A percentile compares a stretch with the other conserved stretches of the same genome.
Conservation (phyloP, 2,888 invertebrate genomes). For the Silvanus unidentatus region DNA sequence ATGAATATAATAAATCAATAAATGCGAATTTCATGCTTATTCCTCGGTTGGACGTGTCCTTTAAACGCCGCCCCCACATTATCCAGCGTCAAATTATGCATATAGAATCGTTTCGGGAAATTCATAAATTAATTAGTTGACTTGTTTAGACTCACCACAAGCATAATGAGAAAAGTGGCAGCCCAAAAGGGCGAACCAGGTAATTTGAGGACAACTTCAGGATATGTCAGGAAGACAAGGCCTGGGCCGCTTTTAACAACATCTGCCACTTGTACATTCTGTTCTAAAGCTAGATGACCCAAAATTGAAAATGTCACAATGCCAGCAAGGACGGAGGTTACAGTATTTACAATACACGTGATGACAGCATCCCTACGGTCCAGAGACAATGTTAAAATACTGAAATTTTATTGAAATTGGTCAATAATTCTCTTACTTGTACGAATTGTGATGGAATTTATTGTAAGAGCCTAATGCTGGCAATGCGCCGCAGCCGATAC, state of each 20-base stretch:
- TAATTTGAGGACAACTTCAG: conserved; percentile 66
- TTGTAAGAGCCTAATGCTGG: conserved; percentile 71
- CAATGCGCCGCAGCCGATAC: conserved; percentile 70
- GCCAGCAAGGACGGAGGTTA: conserved; percentile 67
- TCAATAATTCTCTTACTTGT: conserved; percentile 50
- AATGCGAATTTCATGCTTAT: no score
- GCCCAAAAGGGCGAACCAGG: conserved; percentile 68
- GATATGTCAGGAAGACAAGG: conserved; percentile 69
- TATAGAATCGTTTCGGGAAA: no score
- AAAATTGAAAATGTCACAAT: conserved; percentile 71
- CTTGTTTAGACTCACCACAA: conserved; percentile 47
- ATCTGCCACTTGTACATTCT: conserved; percentile 47
- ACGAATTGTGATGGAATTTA: conserved; percentile 70
- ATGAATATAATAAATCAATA: no score
- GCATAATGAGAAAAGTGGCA: conserved; percentile 67
- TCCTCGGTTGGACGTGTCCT: no score
- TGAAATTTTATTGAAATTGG: neutral
- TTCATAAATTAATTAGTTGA: neutral
- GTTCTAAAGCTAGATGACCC: conserved; percentile 60
- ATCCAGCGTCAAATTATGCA: no score
- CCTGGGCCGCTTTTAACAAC: conserved; percentile 63
- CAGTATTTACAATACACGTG: conserved; percentile 65
- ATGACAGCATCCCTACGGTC: conserved; percentile 65
- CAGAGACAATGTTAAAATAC: conserved; percentile 16
- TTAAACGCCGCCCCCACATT: no score